Evolutionary conservation across 2,113 vertebrate genomes (phyloP), one percentile per base, ranked within the genome.

Genomic region (Herpailurus yagouaroundi): DNA sequence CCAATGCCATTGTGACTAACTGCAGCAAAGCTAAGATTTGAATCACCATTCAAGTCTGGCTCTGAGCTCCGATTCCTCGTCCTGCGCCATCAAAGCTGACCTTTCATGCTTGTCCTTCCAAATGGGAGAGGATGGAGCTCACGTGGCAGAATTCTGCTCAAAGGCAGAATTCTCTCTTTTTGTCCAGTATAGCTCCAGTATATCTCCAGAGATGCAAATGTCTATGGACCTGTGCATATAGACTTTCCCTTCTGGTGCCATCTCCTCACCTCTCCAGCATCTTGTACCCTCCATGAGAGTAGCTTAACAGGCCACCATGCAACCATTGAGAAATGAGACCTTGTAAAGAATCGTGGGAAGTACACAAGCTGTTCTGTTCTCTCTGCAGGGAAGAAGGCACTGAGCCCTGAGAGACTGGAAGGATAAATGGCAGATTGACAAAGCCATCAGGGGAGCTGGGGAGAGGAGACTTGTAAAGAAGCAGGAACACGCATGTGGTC

Each of bases 381-480:
- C 85, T 92, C 82, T 82, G 36, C 23, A 60, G 94, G 36, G 89
- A 91, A 13, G 27, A 96, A 29, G 36, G n/a, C 7, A 18, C 71
- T 81, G 74, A 90, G 25, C 23, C 60, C 48, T 79, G 71, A 64
- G 57, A 85, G 76, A 95, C 85, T 86, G 89, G 97, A 91, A 82
- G n/a, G 31, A 73, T 94, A 38, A 92, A 83, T 63, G 36, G 63
- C 76, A 94, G 83, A 79, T n/a, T 60, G 81, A 84, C 80, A 95
- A 92, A 91, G 36, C 38, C 87, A 68, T 71, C 80, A 64, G 16
- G 18, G 38, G 68, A 82, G 27, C 29, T 63, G 45, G 38, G 31
- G 18, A 94, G 85, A 90, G 48, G 60, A 94, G 71, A 80, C 13
- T 85, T 87, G 76, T 94, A 97, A 97, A 97, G 55, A 95, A 97